phyloP scores from a whole-genome alignment of 2,888 invertebrate species.

The Heliconius sara region DNA sequence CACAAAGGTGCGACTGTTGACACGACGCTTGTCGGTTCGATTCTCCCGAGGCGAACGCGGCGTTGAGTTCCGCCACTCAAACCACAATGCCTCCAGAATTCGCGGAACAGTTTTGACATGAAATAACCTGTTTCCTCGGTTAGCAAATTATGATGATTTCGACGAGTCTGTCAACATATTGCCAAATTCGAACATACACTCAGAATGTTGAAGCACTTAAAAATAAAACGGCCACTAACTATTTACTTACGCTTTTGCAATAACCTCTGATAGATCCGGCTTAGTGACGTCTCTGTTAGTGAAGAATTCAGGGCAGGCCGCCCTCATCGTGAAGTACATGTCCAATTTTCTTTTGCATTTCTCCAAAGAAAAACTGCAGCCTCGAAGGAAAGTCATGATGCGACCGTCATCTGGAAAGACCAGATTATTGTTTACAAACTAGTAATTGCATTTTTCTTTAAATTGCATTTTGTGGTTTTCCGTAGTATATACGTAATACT shows the following conservation, averaged over 20 bases:
- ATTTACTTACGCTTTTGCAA: slow-evolving; percentile 85
- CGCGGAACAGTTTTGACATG: neutral
- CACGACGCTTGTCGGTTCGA: no score
- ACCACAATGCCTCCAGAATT: no score
- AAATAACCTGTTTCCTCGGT: neutral
- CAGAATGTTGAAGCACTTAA: neutral
- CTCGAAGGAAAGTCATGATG: slow-evolving; percentile 88
- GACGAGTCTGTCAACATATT: neutral
- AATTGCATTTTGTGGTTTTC: neutral
- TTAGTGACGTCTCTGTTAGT: slow-evolving; percentile 87
- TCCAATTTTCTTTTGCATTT: slow-evolving; percentile 91
- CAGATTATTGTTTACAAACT: slow-evolving; percentile 2
- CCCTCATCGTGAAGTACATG: slow-evolving; percentile 93
- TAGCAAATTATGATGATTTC: slow-evolving; percentile 6
- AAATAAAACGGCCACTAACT: neutral
- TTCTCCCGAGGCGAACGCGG: no score
- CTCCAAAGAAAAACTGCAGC: slow-evolving; percentile 90
- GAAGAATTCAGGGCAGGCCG: slow-evolving; percentile 92
- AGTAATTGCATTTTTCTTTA: neutral
- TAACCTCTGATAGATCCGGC: slow-evolving; percentile 85
- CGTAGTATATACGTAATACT: neutral
- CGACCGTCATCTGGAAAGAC: slow-evolving; percentile 84
- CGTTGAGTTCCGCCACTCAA: no score
- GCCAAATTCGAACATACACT: neutral
- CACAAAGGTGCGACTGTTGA: no score